phyloP scores from a whole-genome alignment of 2,113 vertebrate species.

The Tamias sibiricus region DNA sequence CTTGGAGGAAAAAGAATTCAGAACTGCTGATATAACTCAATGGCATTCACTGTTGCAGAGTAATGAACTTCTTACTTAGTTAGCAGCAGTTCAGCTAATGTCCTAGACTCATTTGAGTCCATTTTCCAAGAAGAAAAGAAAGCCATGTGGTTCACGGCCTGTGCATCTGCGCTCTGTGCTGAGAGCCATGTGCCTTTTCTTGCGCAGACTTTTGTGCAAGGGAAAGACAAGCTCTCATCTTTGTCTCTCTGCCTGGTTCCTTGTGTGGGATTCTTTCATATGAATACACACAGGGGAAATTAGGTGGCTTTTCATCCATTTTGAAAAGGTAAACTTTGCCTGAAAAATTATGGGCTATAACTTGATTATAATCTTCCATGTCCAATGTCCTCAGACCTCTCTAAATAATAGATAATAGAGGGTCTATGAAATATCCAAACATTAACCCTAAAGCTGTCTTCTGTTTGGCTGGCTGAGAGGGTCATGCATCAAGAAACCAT shows the following conservation, averaged over 20 bases:
- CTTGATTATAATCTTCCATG: not conserved
- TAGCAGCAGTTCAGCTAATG: conserved; percentile 78
- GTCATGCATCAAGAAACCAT: not conserved
- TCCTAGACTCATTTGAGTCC: conserved; percentile 77
- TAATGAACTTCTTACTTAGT: conserved; percentile 81
- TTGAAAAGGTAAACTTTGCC: conserved; percentile 16
- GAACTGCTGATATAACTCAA: conserved; percentile 45
- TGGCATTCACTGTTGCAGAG: conserved; percentile 70
- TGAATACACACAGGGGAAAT: not conserved
- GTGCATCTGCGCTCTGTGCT: conserved; percentile 53
- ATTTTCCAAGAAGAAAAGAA: conserved; percentile 86
- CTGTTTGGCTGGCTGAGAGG: not conserved
- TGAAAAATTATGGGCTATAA: not conserved
- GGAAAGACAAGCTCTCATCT: conserved; percentile 6
- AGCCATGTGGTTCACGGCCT: conserved; percentile 69
- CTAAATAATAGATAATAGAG: not conserved
- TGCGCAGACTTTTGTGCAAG: conserved; percentile 11
- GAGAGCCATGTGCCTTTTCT: conserved; percentile 31
- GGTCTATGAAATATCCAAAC: not conserved
- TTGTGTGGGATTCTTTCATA: not conserved
- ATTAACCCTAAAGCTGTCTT: not conserved
- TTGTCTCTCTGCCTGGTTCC: not conserved
- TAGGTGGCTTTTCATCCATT: not conserved
- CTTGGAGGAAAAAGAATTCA: conserved; percentile 61
- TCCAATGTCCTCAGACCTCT: not conserved